These are phyloP conservation scores for Punctoribates punctum DNA, from an alignment of 2,888 invertebrate genomes.

Conservation along the genomic window DNA sequence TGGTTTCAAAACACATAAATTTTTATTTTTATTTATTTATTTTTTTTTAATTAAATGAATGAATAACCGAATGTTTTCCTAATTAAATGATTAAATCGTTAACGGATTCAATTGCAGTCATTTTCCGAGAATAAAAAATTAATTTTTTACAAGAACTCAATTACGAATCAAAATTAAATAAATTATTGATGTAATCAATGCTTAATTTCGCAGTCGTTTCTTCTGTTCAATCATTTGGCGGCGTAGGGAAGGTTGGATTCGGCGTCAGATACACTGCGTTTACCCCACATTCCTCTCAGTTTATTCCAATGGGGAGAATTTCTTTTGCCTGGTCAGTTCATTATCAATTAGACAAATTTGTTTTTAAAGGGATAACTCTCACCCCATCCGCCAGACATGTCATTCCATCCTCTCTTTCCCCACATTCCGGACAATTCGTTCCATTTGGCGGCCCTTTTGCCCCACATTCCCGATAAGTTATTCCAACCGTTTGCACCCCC, in stretches of 20 bases:
- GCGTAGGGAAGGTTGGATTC: neutral
- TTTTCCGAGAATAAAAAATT: neutral
- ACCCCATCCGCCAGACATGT: slow-evolving; percentile 42
- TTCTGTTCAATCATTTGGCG: neutral
- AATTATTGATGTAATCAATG: slow-evolving; percentile 12
- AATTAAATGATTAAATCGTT: too few species aligned
- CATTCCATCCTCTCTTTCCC: slow-evolving; percentile 43
- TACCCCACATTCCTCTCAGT: slow-evolving; percentile 44
- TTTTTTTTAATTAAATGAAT: too few species aligned
- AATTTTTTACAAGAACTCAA: neutral
- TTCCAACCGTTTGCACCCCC: slow-evolving; percentile 34
- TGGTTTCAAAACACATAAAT: too few species aligned
- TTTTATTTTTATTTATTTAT: too few species aligned
- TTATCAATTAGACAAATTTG: neutral
- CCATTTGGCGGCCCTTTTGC: slow-evolving; percentile 41
- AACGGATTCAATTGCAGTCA: too few species aligned
- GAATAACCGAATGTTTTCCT: too few species aligned
- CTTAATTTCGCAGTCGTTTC: neutral
- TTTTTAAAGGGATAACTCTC: neutral
- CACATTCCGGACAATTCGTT: slow-evolving; percentile 42
- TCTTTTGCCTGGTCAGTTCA: slow-evolving; percentile 19
- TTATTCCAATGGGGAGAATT: slow-evolving; percentile 43
- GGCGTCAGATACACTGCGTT: slow-evolving; percentile 30
- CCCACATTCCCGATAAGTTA: slow-evolving; percentile 43
- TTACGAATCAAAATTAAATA: neutral